A percentile compares a stretch with the other conserved stretches of the same genome.
Evolutionary conservation across 1,140 invertebrate genomes (phyloP).

Genomic region (Drosophila serrata): DNA sequence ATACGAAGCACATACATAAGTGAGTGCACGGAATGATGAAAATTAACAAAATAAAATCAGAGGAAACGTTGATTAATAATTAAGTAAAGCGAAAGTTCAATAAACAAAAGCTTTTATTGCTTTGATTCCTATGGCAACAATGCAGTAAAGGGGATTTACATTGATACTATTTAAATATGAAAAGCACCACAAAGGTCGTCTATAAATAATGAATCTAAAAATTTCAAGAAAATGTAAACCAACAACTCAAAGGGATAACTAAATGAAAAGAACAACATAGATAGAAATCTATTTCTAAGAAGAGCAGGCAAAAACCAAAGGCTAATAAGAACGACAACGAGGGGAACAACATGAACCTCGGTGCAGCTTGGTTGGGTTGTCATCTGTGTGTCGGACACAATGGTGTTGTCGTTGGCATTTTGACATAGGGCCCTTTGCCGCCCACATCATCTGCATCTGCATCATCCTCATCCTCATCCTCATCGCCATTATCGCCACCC

Average conservation of each 20-base stretch:
- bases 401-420: constrained; percentile 8
- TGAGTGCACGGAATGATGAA: background rate
- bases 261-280: background rate
- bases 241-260: background rate
- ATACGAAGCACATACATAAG: constrained; percentile 10
- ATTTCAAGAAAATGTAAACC: background rate
- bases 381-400: constrained; percentile 64
- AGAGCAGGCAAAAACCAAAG: constrained; percentile 14
- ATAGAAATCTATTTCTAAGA: constrained; percentile 18
- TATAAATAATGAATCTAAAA: background rate
- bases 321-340: constrained; percentile 25
- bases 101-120: background rate
- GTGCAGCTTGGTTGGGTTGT: constrained; percentile 67
- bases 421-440: constrained; percentile 5
- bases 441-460: constrained; percentile 10
- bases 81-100: background rate
- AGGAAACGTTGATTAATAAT: background rate
- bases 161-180: background rate
- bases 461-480: constrained; percentile 16
- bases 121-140: background rate
- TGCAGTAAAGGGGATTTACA: background rate
- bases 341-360: constrained; percentile 76
- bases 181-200: too few relatives aligned
- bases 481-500: constrained; percentile 7
- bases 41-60: background rate